These are phyloP conservation scores for Drosophila siamana DNA, from an alignment of 2,888 invertebrate genomes.

Conservation along the genomic window DNA sequence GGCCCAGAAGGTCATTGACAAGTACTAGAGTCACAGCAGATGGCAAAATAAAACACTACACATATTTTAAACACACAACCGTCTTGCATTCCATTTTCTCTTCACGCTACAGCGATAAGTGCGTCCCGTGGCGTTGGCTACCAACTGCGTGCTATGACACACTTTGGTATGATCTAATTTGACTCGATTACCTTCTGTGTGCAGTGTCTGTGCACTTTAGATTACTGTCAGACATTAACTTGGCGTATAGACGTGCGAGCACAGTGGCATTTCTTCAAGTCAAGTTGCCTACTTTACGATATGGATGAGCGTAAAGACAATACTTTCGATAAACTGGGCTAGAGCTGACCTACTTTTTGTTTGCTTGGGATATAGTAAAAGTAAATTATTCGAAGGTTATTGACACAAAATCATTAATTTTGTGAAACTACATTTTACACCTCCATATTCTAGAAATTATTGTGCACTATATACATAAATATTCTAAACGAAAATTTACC, in stretches of 20 bases:
- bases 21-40: conserved; percentile 46
- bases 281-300: background rate
- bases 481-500: too few relatives aligned
- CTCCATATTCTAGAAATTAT: too few relatives aligned
- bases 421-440: too few relatives aligned
- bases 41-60: conserved; percentile 57
- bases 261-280: conserved; percentile 19
- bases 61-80: conserved; percentile 36
- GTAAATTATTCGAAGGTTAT: too few relatives aligned
- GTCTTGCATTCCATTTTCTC: conserved; percentile 19
- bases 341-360: too few relatives aligned
- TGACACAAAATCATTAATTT: too few relatives aligned
- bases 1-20: conserved; percentile 75
- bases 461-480: too few relatives aligned
- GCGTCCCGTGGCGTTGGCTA: conserved; percentile 30
- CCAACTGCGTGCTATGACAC: conserved; percentile 29
- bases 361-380: too few relatives aligned
- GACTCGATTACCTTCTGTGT: conserved; percentile 33
- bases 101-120: conserved; percentile 14
- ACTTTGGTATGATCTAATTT: conserved; percentile 14
- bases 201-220: conserved; percentile 19
- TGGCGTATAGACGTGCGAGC: background rate
- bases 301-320: background rate
- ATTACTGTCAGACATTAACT: conserved; percentile 29
- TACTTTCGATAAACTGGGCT: background rate